phyloP scores from a whole-genome alignment of 1,140 invertebrate species.

The Leptinotarsa texana region DNA sequence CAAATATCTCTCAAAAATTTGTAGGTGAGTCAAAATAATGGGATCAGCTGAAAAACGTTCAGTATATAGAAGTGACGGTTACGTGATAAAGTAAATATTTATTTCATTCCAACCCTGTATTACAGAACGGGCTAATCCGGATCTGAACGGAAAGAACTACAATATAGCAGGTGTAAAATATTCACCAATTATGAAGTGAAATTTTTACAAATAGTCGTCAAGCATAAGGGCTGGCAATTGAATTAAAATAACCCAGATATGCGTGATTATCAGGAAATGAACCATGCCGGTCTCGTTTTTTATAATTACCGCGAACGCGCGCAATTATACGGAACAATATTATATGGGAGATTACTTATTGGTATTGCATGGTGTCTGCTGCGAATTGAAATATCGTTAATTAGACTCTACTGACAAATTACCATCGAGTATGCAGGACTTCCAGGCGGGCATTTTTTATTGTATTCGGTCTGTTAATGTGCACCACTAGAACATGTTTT shows the following conservation, averaged over 20 bases:
- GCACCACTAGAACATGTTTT: no score
- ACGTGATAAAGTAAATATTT: no score
- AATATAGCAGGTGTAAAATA: neutral
- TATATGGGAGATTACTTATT: neutral
- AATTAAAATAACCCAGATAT: conserved; percentile 8
- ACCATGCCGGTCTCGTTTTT: neutral
- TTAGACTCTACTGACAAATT: neutral
- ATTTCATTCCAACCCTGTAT: no score
- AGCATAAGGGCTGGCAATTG: conserved; percentile 5
- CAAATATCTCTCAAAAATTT: no score
- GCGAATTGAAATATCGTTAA: neutral
- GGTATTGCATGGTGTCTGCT: neutral
- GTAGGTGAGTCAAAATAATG: no score
- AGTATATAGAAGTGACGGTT: no score
- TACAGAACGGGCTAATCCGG: no score
- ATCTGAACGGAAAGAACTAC: neutral
- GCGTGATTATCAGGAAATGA: conserved; percentile 8
- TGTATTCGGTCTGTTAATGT: no score
- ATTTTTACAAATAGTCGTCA: neutral
- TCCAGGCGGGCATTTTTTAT: no score
- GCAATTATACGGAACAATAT: neutral
- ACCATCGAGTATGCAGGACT: no score
- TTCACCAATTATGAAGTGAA: conserved; percentile 8
- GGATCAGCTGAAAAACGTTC: no score
- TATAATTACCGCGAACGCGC: neutral